Percentiles rank a stretch among this genome's conserved stretches.
phyloP scores from a whole-genome alignment of 1,140 invertebrate species.

The Drosophila obscura region DNA sequence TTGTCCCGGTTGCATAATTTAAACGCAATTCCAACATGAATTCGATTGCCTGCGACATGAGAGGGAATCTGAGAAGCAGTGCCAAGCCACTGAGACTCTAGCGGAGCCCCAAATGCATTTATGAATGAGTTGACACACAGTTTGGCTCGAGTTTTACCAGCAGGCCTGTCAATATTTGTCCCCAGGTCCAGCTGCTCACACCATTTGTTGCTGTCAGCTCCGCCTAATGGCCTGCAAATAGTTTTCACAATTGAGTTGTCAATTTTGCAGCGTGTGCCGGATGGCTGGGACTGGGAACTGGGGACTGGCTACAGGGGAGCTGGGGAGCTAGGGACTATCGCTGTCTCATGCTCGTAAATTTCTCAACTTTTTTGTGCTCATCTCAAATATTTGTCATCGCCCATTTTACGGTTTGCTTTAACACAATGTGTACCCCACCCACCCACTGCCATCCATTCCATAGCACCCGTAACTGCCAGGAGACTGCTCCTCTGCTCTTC shows the following conservation, averaged over 20 bases:
- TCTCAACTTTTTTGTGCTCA: constrained; percentile 44
- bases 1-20: constrained; percentile 50
- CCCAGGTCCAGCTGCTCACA: constrained; percentile 33
- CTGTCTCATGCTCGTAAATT: constrained; percentile 39
- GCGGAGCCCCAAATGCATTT: constrained; percentile 48
- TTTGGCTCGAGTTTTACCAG: constrained; percentile 41
- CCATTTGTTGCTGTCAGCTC: constrained; percentile 38
- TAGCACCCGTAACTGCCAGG: no score
- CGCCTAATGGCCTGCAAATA: constrained; percentile 64
- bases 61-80: neutral
- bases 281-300: no score
- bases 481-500: neutral
- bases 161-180: constrained; percentile 40
- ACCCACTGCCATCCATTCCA: neutral
- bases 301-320: neutral
- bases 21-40: constrained; percentile 50
- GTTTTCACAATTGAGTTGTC: constrained; percentile 66
- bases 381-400: constrained; percentile 59
- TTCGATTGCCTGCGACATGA: constrained; percentile 12
- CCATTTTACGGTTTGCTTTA: constrained; percentile 50
- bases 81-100: constrained; percentile 14
- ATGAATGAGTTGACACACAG: constrained; percentile 58
- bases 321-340: neutral
- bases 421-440: constrained; percentile 18
- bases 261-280: constrained; percentile 34